Base-by-base conservation (phyloP, 2,113 vertebrate genomes). In the Marmota monax region DNA sequence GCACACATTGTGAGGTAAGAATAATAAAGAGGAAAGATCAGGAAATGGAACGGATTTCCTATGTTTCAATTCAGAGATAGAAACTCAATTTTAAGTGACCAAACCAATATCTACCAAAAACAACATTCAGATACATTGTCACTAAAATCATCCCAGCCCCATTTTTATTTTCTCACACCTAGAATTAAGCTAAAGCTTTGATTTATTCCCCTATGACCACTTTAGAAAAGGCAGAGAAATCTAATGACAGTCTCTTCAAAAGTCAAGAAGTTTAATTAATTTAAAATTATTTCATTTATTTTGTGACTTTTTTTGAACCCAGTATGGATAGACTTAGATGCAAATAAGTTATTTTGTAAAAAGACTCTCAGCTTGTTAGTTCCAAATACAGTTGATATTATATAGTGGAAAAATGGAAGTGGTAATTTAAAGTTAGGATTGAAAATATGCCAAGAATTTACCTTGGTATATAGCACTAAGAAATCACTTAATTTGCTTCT, bases 271-370 rank as follows among this genome's bases (percentile, higher is more conserved):
- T 58, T 85, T 85, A 96, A 88, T 96, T 79, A 79, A 78, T 86
- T 83, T 6, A n/a, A n/a, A n/a, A n/a, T n/a, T n/a, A 90, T 76
- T 67, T 88, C 88, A 90, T 72, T 42, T 53, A 61, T 65, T 67
- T 16, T 56, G 13, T 61, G 10, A 88, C 88, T 63, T 42, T 34
- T 45, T 80, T 76, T 88, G 51, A 65, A 69, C 72, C 9, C 29
- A 56, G 89, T 95, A 95, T 90, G 58, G 87, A 39, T 90, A 67
- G 2, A 6, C 22, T 70, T 95, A 20, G 58, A 86, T 94, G 32
- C 27, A 88, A 90, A 96, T 90, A 92, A 82, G 83, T 84, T 80
- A 90, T 82, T 51, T 78, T 74, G 56, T 18, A 48, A 72, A 82
- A 51, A 58, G 20, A 0, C n/a, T 23, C 22, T 88, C 2, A 72